phyloP scores from a whole-genome alignment of 2,888 invertebrate genomes.

The Mythimna ferrago region DNA sequence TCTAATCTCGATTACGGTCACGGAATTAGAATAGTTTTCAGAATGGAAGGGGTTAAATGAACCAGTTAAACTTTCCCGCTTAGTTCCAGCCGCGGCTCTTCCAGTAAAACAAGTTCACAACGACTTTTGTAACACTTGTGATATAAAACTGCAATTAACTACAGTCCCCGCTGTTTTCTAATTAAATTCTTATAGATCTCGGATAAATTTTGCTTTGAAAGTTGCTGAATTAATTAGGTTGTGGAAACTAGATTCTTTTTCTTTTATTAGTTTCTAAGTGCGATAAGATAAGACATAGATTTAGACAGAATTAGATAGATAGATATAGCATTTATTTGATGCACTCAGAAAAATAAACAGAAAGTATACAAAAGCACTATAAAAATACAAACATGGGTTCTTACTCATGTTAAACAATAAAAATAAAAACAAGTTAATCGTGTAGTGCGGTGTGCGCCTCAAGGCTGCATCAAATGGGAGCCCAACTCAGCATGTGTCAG shows the following conservation, averaged over 20 bases:
- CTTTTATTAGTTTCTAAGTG: not conserved
- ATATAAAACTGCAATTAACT: conserved; percentile 72
- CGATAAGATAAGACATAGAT: not conserved
- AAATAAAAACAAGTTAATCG: no score
- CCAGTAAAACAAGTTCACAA: conserved; percentile 65
- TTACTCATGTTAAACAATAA: no score
- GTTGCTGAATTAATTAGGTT: conserved; percentile 18
- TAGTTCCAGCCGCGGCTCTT: conserved; percentile 52
- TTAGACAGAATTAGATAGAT: no score
- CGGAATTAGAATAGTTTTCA: conserved; percentile 68
- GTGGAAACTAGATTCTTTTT: not conserved
- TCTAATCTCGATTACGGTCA: conserved; percentile 58
- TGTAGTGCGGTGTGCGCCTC: no score
- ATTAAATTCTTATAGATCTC: conserved; percentile 62
- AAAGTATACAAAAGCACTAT: no score
- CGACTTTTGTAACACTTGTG: conserved; percentile 65
- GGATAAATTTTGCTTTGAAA: conserved; percentile 35
- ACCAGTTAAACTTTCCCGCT: conserved; percentile 63
- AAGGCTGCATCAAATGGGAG: no score
- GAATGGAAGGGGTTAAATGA: conserved; percentile 65
- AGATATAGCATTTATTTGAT: no score
- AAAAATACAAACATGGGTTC: no score
- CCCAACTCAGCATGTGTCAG: no score
- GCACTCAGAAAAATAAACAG: no score
- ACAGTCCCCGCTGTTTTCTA: conserved; percentile 60